phyloP scores from a whole-genome alignment of 2,797 vertebrate genomes.

The Acrossocheilus wenchowensis region DNA sequence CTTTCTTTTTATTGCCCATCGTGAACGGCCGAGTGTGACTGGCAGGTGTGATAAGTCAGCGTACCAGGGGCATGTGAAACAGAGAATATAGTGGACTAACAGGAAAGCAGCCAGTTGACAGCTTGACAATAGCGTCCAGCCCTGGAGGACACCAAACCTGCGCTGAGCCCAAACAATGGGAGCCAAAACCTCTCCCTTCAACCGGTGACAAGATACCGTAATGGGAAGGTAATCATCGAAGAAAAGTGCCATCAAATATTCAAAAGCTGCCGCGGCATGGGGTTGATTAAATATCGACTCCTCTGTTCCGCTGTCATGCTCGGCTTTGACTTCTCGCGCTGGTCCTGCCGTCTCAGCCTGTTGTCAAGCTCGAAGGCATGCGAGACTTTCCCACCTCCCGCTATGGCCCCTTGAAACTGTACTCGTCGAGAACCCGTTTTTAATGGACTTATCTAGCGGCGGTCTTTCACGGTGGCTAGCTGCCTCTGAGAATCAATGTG shows the following conservation, averaged over 20 bases:
- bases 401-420: conserved; percentile 59
- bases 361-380: conserved; percentile 66
- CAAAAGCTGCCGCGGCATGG: conserved; percentile 65
- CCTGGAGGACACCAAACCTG: conserved; percentile 65
- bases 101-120: conserved; percentile 63
- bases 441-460: conserved; percentile 40
- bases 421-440: conserved; percentile 35
- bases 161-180: conserved; percentile 63
- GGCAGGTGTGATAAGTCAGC: conserved; percentile 71
- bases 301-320: conserved; percentile 63
- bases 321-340: conserved; percentile 52
- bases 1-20: conserved; percentile 38
- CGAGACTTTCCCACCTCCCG: conserved; percentile 61
- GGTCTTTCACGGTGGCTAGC: background rate
- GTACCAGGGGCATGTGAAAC: conserved; percentile 58
- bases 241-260: conserved; percentile 76
- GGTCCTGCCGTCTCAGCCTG: conserved; percentile 58
- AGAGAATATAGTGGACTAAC: conserved; percentile 50
- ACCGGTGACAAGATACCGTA: conserved; percentile 68
- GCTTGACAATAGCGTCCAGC: conserved; percentile 68
- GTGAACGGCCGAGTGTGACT: conserved; percentile 45
- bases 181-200: conserved; percentile 69
- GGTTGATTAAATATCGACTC: conserved; percentile 68
- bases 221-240: conserved; percentile 76
- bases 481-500: conserved; percentile 1